Evolutionary conservation across 2,113 vertebrate genomes (phyloP), one percentile per base, ranked within the genome.

Genomic region (Girardinichthys multiradiatus): DNA sequence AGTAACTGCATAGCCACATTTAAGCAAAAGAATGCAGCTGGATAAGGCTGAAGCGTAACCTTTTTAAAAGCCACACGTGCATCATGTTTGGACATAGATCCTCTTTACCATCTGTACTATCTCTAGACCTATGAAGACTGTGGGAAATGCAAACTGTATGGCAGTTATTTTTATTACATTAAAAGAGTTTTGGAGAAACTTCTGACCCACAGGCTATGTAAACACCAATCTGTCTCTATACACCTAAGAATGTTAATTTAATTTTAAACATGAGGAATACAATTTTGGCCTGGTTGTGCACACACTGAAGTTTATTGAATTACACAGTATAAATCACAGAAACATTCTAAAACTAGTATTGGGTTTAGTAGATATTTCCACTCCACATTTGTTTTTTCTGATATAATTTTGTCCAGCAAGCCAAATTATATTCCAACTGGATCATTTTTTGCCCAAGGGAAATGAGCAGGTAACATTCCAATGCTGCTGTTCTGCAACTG

Each of bases 381-480:
- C 39, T 74, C 11, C 4, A 42, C 64, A 51, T 68, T 67, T 79
- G 19, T 45, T 19, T 81, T 63, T n/a, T n/a, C n/a, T 4, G n/a
- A 84, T n/a, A 76, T 80, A 24, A 24, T n/a, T 81, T 61, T 80
- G 30, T 64, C 58, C 58, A 31, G 61, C 48, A 60, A 79, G 35
- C 57, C 28, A 76, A 74, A 68, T 59, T 39, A 71, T 29, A 72
- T 65, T 83, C 74, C 8, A 63, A 64, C 67, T 45, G 42, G 82
- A 79, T 73, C 64, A 35, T 69, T 71, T 83, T 33, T 76, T 63
- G 74, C 81, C 81, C 33, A 12, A 60, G 80, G 79, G 62, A 24
- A 77, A 29, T 48, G 65, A 65, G 24, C 37, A 63, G 31, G 65
- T 26, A 29, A 72, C 69, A 76, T 81, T 51, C 67, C 57, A 60